Evolutionary conservation across 2,888 invertebrate species (phyloP), one percentile per base, ranked within the genome.

Genomic region (Diachrysia chrysitis): DNA sequence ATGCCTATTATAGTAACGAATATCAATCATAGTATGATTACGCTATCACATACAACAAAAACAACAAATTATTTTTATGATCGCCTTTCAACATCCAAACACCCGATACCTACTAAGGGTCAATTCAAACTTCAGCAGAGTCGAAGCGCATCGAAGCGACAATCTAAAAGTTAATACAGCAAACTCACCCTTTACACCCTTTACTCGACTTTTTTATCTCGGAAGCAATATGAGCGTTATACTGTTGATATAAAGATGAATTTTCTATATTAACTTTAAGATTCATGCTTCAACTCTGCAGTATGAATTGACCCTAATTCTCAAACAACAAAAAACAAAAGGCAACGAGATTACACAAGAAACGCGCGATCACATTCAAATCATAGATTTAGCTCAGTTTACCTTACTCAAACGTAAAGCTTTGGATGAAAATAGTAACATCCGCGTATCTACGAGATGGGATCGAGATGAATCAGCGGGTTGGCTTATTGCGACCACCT

Each of bases 381-480:
- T 60, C 63, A 35, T 63, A 73, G 58, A 55, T 69, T 67, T 78
- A 73, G 73, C 67, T 32, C 29, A 55, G 63, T 66, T 67, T 78
- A 78, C 79, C 81, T 81, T 76, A 66, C 60, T 76, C 82, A 78
- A 71, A 68, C 59, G 53, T 70, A 70, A 78, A 81, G 63, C 79
- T 60, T 54, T 53, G 66, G 76, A 78, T 71, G 78, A 66, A 64
- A 71, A 66, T 71, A 64, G 58, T 73, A 66, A 35, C 48, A 61
- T 63, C 53, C 62, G 25, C 55, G 17, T 64, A 65, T 69, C 78
- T 68, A 77, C 79, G 59, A 63, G 57, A 73, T 63, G 78, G 78
- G 66, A 35, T 62, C 55, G 29, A 74, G 69, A 74, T 79, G 78
- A 79, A 75, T 75, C 81, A 79, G 81, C 75, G 46, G 32, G 56